Percentiles rank a stretch among this genome's conserved stretches.
These are phyloP conservation scores for Pristis pectinata DNA, from an alignment of 2,797 vertebrate genomes.

Conservation along the genomic window DNA sequence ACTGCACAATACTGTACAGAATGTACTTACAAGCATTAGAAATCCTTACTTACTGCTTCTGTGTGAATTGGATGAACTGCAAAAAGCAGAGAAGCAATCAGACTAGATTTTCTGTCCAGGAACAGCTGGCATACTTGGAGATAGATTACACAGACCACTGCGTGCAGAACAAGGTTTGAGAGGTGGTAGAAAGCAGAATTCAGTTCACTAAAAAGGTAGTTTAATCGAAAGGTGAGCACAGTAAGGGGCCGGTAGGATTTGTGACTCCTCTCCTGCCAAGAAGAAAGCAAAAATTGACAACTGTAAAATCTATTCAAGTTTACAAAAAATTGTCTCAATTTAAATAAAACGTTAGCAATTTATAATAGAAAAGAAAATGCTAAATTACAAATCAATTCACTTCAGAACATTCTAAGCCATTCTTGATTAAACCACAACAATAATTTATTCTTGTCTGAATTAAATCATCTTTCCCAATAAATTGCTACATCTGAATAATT, in stretches of 20 bases:
- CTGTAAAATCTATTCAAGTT: neutral
- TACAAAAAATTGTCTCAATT: neutral
- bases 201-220: slow-evolving; percentile 88
- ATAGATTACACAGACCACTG: slow-evolving; percentile 78
- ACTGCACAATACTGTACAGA: too few relatives aligned
- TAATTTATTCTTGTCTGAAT: neutral
- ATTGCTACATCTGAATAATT: neutral
- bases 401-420: neutral
- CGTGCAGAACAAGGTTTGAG: slow-evolving; percentile 79
- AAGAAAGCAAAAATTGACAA: slow-evolving; percentile 41
- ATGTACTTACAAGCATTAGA: neutral
- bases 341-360: neutral
- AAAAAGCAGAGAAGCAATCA: slow-evolving; percentile 83
- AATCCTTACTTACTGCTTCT: slow-evolving; percentile 80
- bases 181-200: slow-evolving; percentile 89
- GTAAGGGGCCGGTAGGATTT: slow-evolving; percentile 95
- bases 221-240: slow-evolving; percentile 90
- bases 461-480: neutral
- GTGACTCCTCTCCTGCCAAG: slow-evolving; percentile 84
- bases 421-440: neutral
- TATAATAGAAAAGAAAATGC: neutral
- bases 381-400: neutral
- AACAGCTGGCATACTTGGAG: slow-evolving; percentile 85
- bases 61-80: slow-evolving; percentile 94
- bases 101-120: slow-evolving; percentile 71